phyloP scores from a whole-genome alignment of 2,888 invertebrate species.

The Clunio marinus region DNA sequence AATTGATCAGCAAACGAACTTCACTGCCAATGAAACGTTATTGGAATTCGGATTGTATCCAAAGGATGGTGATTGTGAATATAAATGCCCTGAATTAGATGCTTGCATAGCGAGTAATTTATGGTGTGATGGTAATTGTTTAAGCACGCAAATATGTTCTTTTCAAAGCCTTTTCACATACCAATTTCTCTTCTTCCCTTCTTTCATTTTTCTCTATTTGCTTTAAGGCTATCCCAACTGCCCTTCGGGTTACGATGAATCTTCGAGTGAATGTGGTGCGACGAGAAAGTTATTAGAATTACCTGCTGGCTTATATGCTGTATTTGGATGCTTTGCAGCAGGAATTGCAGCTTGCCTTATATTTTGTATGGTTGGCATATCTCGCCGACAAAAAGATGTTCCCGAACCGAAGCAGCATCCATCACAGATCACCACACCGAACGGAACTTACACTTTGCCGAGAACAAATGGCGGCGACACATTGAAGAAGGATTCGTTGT shows the following conservation, averaged over 20 bases:
- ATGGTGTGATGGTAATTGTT: conserved; percentile 67
- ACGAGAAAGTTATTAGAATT: conserved; percentile 55
- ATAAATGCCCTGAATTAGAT: conserved; percentile 68
- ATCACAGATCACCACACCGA: conserved; percentile 56
- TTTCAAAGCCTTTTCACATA: not conserved
- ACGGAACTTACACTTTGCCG: conserved; percentile 47
- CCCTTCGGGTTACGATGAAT: conserved; percentile 67
- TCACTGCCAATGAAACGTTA: conserved; percentile 48
- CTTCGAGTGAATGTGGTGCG: conserved; percentile 61
- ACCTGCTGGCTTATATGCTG: conserved; percentile 55
- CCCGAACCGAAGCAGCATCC: conserved; percentile 54
- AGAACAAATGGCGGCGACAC: conserved; percentile 28
- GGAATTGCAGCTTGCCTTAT: conserved; percentile 57
- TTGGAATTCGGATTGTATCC: conserved; percentile 52
- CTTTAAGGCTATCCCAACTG: conserved; percentile 55
- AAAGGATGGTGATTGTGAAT: conserved; percentile 55
- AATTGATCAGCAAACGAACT: conserved; percentile 52
- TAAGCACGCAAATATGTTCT: no score
- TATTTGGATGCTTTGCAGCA: conserved; percentile 58
- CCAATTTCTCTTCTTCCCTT: conserved; percentile 9
- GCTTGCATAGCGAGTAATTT: conserved; percentile 71
- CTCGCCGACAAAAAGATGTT: conserved; percentile 55
- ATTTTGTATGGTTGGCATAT: conserved; percentile 58
- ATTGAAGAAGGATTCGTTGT: conserved; percentile 51
- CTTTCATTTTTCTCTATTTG: conserved; percentile 5